Evolutionary conservation across 2,113 vertebrate species (phyloP).

Genomic region (Siniperca knerii): DNA sequence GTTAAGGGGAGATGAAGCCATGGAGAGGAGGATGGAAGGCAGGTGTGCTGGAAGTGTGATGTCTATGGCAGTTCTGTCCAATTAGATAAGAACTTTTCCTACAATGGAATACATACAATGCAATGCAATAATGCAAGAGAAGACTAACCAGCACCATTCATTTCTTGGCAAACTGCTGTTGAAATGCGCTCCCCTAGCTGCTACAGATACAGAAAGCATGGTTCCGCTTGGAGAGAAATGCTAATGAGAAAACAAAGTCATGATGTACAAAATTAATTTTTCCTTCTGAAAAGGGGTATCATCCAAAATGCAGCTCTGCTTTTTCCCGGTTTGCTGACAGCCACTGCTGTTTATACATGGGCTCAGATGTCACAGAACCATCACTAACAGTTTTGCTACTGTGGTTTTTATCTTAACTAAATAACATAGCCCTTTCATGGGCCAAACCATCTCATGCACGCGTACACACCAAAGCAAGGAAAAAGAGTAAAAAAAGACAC

Average conservation of each 20-base stretch:
- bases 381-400: not conserved
- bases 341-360: not conserved
- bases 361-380: not conserved
- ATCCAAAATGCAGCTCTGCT: slow-evolving; percentile 21
- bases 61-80: slow-evolving; percentile 36
- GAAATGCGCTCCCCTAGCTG: slow-evolving; percentile 24
- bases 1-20: slow-evolving; percentile 16
- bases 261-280: slow-evolving; percentile 59
- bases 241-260: slow-evolving; percentile 62
- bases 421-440: not conserved
- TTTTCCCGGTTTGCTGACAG: not conserved
- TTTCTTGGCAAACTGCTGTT: slow-evolving; percentile 33
- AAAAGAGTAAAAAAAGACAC: not conserved
- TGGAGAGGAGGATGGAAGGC: slow-evolving; percentile 1
- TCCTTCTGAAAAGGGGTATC: slow-evolving; percentile 36
- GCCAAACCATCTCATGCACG: not conserved
- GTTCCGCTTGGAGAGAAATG: slow-evolving; percentile 64
- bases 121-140: slow-evolving; percentile 34
- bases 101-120: slow-evolving; percentile 9
- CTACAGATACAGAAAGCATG: slow-evolving; percentile 13
- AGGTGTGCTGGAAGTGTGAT: slow-evolving; percentile 37
- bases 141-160: slow-evolving; percentile 64
- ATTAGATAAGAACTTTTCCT: slow-evolving; percentile 41
- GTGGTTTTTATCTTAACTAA: slow-evolving; percentile 17
- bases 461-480: not conserved